Percentiles rank a stretch among this genome's conserved stretches.
phyloP scores from a whole-genome alignment of 2,888 invertebrate species.

The Cephus pygmeus region DNA sequence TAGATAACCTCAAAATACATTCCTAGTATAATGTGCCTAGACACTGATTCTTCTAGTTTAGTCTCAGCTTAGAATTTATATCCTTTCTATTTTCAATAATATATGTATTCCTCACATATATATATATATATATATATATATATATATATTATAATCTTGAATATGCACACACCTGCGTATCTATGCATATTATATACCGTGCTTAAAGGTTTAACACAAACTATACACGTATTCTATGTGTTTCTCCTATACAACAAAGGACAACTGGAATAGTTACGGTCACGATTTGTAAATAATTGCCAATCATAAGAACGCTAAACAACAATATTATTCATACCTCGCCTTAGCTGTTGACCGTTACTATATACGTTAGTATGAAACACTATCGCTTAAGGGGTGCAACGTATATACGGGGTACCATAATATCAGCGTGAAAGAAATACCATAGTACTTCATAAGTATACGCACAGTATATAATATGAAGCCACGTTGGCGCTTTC shows the following conservation, averaged over 20 bases:
- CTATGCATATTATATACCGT: too few relatives aligned
- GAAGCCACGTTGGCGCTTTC: background rate
- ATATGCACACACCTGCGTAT: too few relatives aligned
- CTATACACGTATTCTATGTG: background rate
- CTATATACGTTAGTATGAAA: background rate
- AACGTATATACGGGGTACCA: slow-evolving; percentile 11
- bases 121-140: too few relatives aligned
- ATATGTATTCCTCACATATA: background rate
- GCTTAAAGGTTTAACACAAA: background rate
- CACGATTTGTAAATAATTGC: background rate
- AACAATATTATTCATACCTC: background rate
- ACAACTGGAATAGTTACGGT: background rate
- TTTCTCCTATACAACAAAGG: background rate
- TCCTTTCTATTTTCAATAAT: background rate
- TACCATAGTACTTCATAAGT: slow-evolving; percentile 4
- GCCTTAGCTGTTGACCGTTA: background rate
- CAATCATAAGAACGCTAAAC: background rate
- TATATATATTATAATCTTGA: too few relatives aligned
- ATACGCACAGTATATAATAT: background rate
- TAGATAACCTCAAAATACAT: too few relatives aligned
- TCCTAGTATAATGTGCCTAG: too few relatives aligned
- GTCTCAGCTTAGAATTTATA: background rate
- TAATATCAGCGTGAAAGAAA: slow-evolving; percentile 12
- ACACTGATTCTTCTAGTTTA: too few relatives aligned
- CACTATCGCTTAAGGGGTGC: background rate